These are phyloP conservation scores for Torymus tubicola DNA, from an alignment of 2,888 invertebrate species.

Conservation along the genomic window DNA sequence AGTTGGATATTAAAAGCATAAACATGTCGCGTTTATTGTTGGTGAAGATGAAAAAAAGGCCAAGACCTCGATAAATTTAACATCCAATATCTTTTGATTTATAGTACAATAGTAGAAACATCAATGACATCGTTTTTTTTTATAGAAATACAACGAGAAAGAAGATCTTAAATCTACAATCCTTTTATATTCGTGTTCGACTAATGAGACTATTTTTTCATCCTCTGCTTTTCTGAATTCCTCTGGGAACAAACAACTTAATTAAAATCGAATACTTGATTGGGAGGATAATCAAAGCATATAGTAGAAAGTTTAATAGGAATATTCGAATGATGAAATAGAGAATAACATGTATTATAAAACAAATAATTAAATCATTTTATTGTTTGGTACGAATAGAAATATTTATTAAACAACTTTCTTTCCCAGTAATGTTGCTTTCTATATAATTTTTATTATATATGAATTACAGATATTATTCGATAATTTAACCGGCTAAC, in stretches of 20 bases:
- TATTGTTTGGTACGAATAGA: too few species aligned
- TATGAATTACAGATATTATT: too few species aligned
- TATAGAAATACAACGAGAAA: constrained; percentile 18
- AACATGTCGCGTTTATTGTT: constrained; percentile 11
- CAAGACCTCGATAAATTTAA: constrained; percentile 21
- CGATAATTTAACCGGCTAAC: too few species aligned
- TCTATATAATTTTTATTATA: too few species aligned
- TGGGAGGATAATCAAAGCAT: too few species aligned
- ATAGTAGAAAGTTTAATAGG: too few species aligned
- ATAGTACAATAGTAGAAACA: constrained; percentile 9
- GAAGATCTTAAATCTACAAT: background rate
- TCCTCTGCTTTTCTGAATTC: background rate
- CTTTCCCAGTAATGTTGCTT: too few species aligned
- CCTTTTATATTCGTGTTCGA: background rate
- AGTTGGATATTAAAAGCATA: constrained; percentile 12
- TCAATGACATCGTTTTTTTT: constrained; percentile 36
- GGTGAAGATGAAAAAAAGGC: background rate
- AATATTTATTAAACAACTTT: too few species aligned
- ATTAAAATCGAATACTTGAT: constrained; percentile 1
- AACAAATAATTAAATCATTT: too few species aligned
- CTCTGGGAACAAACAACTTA: constrained; percentile 8
- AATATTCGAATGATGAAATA: too few species aligned
- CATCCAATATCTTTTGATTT: constrained; percentile 32
- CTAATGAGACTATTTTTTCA: constrained; percentile 34
- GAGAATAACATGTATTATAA: too few species aligned